phyloP scores from a whole-genome alignment of 2,797 vertebrate species.

The Liparis tanakae region DNA sequence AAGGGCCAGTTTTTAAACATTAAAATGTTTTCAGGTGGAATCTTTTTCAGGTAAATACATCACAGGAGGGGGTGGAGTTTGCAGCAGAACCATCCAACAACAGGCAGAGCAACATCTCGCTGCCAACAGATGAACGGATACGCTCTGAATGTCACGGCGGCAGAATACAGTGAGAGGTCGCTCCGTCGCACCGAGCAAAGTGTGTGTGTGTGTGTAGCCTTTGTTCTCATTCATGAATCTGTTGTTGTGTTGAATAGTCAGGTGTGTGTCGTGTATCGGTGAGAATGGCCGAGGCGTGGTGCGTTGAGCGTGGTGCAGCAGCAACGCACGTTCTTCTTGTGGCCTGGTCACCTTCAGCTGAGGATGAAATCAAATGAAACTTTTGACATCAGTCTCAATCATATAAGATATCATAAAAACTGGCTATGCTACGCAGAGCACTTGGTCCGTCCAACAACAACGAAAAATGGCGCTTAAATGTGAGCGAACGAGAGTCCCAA shows the following conservation, averaged over 20 bases:
- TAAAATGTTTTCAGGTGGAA: slow-evolving; percentile 15
- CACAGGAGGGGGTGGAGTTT: slow-evolving; percentile 32
- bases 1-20: neutral
- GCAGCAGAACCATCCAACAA: slow-evolving; percentile 18
- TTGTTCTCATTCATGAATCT: slow-evolving; percentile 23
- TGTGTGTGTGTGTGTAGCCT: slow-evolving; percentile 18
- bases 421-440: slow-evolving; percentile 65
- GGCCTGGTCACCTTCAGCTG: slow-evolving; percentile 43
- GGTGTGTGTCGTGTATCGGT: slow-evolving; percentile 35
- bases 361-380: slow-evolving; percentile 44
- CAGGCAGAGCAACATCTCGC: slow-evolving; percentile 22
- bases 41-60: slow-evolving; percentile 40
- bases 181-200: slow-evolving; percentile 49
- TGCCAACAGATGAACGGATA: slow-evolving; percentile 42
- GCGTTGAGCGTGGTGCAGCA: slow-evolving; percentile 80
- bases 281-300: slow-evolving; percentile 79
- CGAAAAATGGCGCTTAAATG: slow-evolving; percentile 45
- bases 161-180: slow-evolving; percentile 76
- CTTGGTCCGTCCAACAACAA: slow-evolving; percentile 51
- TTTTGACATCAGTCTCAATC: slow-evolving; percentile 56
- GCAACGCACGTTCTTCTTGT: slow-evolving; percentile 72
- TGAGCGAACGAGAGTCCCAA: slow-evolving; percentile 51
- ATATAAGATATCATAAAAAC: slow-evolving; percentile 44
- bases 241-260: slow-evolving; percentile 17
- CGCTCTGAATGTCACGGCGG: slow-evolving; percentile 63